Conservation (phyloP, 2,797 vertebrate species). For the Menidia menidia region DNA sequence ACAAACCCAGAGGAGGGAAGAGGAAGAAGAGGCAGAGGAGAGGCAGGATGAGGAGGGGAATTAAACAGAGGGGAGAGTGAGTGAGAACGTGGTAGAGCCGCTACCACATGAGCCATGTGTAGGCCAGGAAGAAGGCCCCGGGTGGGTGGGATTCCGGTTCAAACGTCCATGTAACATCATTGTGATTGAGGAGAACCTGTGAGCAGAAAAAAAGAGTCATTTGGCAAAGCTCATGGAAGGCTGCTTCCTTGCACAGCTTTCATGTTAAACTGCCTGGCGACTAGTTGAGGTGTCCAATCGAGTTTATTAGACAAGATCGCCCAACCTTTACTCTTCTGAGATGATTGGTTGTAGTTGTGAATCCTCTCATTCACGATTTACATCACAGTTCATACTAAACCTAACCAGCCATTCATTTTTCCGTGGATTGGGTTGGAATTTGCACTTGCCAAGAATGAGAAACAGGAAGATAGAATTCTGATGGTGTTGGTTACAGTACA, state of each 20-base stretch:
- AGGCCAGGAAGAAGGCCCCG: slow-evolving; percentile 56
- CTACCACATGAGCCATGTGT: slow-evolving; percentile 60
- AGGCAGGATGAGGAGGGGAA: slow-evolving; percentile 70
- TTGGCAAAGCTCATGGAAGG: neutral
- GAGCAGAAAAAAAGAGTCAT: neutral
- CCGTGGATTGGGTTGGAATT: too few relatives aligned
- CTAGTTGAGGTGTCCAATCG: too few relatives aligned
- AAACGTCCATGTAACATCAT: slow-evolving; percentile 33
- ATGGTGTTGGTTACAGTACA: too few relatives aligned
- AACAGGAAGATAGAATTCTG: too few relatives aligned
- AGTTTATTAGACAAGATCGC: too few relatives aligned
- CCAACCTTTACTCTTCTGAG: too few relatives aligned
- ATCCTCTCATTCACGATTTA: too few relatives aligned
- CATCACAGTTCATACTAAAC: too few relatives aligned
- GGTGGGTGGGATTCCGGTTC: slow-evolving; percentile 47
- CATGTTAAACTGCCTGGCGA: neutral
- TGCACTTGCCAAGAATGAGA: too few relatives aligned
- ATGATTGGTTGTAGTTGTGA: too few relatives aligned
- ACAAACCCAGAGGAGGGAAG: slow-evolving; percentile 72
- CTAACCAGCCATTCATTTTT: too few relatives aligned
- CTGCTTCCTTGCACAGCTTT: neutral
- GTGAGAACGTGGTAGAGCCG: slow-evolving; percentile 30
- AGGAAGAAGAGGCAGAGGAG: slow-evolving; percentile 72
- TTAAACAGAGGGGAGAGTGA: slow-evolving; percentile 29
- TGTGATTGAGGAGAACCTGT: slow-evolving; percentile 12